These are phyloP conservation scores for Caenorhabditis doughertyi DNA, from an alignment of 2,888 invertebrate genomes.

Conservation along the genomic window DNA sequence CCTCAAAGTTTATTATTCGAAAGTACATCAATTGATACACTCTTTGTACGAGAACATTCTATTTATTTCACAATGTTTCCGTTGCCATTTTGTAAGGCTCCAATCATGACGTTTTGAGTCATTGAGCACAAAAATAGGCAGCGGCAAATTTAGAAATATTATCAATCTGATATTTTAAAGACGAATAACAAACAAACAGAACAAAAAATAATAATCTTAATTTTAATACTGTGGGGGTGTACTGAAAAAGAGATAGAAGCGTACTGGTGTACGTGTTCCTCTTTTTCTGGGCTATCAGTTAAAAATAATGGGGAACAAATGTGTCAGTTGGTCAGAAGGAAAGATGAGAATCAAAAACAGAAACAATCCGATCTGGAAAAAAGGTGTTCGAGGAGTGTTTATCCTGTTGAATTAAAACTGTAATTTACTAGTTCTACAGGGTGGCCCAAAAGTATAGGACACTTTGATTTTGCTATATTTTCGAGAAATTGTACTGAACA, in stretches of 20 bases:
- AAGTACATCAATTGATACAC: slow-evolving; percentile 9
- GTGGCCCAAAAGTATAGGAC: too few relatives aligned
- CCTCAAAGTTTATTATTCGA: not conserved
- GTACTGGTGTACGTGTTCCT: too few relatives aligned
- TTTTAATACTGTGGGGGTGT: slow-evolving; percentile 12
- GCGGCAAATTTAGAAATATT: not conserved
- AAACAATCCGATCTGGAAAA: too few relatives aligned
- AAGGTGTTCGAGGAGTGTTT: too few relatives aligned
- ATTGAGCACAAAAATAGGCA: slow-evolving; percentile 10
- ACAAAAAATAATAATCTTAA: not conserved
- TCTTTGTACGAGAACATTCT: slow-evolving; percentile 23
- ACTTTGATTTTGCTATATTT: too few relatives aligned
- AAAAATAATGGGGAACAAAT: too few relatives aligned
- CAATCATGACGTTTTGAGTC: slow-evolving; percentile 24
- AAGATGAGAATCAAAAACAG: too few relatives aligned
- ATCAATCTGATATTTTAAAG: slow-evolving; percentile 18
- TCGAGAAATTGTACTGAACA: too few relatives aligned
- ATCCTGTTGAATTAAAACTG: too few relatives aligned
- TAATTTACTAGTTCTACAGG: too few relatives aligned
- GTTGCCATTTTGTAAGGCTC: slow-evolving; percentile 10
- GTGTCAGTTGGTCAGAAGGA: too few relatives aligned
- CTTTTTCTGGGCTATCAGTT: too few relatives aligned
- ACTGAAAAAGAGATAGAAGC: not conserved
- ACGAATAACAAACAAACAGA: slow-evolving; percentile 25
- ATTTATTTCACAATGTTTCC: slow-evolving; percentile 15